Conservation (phyloP, 2,113 vertebrate genomes). For the Poeciliopsis retropinna region DNA sequence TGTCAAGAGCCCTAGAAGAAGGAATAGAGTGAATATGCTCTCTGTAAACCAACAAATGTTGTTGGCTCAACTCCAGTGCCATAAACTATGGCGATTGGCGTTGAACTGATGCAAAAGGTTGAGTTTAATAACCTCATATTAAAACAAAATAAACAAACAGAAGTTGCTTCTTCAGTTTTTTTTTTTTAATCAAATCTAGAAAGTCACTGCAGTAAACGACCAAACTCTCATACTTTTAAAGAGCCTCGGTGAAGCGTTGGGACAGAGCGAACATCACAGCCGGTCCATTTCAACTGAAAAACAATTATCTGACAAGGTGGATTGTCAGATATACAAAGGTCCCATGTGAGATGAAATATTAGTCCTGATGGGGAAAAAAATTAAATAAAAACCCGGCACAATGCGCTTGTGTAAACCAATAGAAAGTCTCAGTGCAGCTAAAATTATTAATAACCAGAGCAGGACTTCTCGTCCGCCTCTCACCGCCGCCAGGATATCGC, state of each 20-base stretch:
- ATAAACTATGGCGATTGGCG: neutral
- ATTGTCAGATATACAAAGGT: slow-evolving; percentile 1
- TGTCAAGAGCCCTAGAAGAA: too few species aligned
- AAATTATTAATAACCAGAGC: slow-evolving; percentile 27
- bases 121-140: neutral
- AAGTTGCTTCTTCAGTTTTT: neutral
- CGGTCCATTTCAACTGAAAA: slow-evolving; percentile 3
- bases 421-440: slow-evolving; percentile 27
- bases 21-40: too few species aligned
- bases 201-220: neutral
- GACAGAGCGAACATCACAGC: neutral
- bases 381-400: neutral
- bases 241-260: neutral
- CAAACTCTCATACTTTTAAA: neutral
- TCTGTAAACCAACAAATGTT: too few species aligned
- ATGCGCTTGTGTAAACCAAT: slow-evolving; percentile 39
- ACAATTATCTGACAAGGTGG: slow-evolving; percentile 2
- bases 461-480: slow-evolving; percentile 23
- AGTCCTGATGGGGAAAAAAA: neutral
- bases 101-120: neutral
- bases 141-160: neutral
- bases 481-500: slow-evolving; percentile 31
- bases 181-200: too few species aligned
- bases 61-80: too few species aligned
- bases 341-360: slow-evolving; percentile 3